A percentile compares a stretch with the other conserved stretches of the same genome.
Conservation (phyloP, 2,113 vertebrate species). For the Peromyscus maniculatus region DNA sequence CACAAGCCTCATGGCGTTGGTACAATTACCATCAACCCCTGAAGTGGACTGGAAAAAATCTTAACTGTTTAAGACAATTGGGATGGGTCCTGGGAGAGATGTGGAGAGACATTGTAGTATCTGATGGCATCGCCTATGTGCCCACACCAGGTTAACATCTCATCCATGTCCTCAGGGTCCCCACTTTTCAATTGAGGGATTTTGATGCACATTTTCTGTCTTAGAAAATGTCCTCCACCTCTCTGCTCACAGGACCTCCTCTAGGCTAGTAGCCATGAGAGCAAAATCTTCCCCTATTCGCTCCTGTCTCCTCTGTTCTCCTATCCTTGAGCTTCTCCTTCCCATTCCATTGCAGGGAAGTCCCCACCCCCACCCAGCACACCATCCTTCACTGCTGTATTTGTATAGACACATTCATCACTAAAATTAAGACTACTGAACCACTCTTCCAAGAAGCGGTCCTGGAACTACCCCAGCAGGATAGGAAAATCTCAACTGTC, state of each 20-base stretch:
- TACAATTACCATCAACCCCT: background rate
- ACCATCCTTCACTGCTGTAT: background rate
- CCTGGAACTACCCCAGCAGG: background rate
- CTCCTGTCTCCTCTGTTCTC: background rate
- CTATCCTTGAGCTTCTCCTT: background rate
- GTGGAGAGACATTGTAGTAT: no score
- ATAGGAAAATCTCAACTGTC: background rate
- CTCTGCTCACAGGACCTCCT: background rate
- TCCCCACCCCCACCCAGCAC: accelerated
- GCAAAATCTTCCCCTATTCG: background rate
- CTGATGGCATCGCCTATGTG: background rate
- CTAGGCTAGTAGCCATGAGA: background rate
- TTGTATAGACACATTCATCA: background rate
- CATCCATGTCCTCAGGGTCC: background rate
- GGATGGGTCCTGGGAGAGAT: background rate
- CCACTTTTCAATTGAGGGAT: background rate
- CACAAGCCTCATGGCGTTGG: background rate
- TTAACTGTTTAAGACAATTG: background rate
- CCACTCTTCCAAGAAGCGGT: background rate
- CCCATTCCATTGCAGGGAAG: background rate
- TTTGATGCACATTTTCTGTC: background rate
- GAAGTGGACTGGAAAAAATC: background rate
- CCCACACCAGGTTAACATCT: background rate
- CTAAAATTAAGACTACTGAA: background rate
- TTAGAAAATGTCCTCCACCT: background rate